Conservation (phyloP, 1,140 invertebrate species). For the Diorhabda sublineata region DNA sequence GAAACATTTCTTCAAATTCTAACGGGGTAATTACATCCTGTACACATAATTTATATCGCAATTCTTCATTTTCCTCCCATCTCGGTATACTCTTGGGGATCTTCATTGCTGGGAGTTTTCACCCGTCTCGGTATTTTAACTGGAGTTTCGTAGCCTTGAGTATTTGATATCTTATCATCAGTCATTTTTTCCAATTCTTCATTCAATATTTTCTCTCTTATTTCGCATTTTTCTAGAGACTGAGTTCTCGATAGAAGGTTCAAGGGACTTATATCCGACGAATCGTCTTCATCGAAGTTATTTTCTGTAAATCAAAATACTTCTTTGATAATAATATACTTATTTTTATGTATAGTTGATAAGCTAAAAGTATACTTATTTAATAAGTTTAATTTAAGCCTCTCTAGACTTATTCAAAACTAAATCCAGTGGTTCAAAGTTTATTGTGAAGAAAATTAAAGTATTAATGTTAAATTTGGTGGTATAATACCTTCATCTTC, state of each 20-base stretch:
- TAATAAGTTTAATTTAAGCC: no score
- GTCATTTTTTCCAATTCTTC: conserved; percentile 23
- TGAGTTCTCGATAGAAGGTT: conserved; percentile 43
- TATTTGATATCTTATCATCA: conserved; percentile 35
- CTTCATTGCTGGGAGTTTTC: conserved; percentile 44
- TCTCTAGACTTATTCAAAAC: no score
- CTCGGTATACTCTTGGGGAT: conserved; percentile 51
- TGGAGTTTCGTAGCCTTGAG: conserved; percentile 51
- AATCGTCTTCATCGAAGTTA: conserved; percentile 11
- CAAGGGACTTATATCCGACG: conserved; percentile 28
- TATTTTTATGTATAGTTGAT: no score
- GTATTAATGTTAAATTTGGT: no score
- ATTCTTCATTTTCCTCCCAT: conserved; percentile 38
- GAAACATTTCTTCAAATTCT: no score
- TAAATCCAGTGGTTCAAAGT: no score
- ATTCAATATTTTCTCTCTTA: conserved; percentile 48
- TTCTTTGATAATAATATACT: no score
- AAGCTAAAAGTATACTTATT: no score
- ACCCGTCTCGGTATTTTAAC: conserved; percentile 46
- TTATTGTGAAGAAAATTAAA: no score
- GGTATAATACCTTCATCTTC: conserved; percentile 5
- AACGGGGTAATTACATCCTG: no score
- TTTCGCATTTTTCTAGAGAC: conserved; percentile 46
- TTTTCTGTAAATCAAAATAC: conserved; percentile 17
- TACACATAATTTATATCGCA: no score